Conservation (phyloP, 2,113 vertebrate genomes). For the Oreocharis arfaki region DNA sequence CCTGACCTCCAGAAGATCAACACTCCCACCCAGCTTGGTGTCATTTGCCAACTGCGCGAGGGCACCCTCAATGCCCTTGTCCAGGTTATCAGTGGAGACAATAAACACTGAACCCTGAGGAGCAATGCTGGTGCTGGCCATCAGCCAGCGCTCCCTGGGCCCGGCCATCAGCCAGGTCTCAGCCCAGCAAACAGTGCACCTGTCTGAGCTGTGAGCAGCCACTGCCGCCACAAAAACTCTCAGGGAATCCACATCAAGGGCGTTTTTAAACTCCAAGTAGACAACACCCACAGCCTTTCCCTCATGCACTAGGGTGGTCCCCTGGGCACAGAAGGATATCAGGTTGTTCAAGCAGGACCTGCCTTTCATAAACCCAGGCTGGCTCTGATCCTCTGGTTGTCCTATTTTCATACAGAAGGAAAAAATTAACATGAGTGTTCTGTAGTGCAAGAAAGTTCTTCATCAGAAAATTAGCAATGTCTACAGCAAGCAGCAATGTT, state of each 20-base stretch:
- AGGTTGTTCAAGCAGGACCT: background rate
- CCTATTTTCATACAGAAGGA: background rate
- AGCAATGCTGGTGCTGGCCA: background rate
- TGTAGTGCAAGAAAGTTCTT: background rate
- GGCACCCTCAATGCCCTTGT: no score
- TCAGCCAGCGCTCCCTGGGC: rapidly evolving
- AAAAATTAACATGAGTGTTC: background rate
- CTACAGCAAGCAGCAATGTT: background rate
- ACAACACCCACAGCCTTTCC: background rate
- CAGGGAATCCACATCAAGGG: rapidly evolving
- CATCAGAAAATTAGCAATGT: background rate
- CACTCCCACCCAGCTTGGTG: no score
- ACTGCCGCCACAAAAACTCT: rapidly evolving
- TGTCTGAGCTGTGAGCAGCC: rapidly evolving
- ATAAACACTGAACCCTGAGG: rapidly evolving
- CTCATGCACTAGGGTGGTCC: rapidly evolving
- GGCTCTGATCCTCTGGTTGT: background rate
- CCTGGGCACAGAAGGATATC: background rate
- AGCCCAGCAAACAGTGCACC: no score
- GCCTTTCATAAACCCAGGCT: background rate
- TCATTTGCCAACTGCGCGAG: rapidly evolving
- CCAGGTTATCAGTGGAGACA: background rate
- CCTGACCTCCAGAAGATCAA: no score
- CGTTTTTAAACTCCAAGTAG: background rate
- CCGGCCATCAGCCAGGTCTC: background rate